phyloP scores from a whole-genome alignment of 2,888 invertebrate genomes.

The Physocephala rufipes region DNA sequence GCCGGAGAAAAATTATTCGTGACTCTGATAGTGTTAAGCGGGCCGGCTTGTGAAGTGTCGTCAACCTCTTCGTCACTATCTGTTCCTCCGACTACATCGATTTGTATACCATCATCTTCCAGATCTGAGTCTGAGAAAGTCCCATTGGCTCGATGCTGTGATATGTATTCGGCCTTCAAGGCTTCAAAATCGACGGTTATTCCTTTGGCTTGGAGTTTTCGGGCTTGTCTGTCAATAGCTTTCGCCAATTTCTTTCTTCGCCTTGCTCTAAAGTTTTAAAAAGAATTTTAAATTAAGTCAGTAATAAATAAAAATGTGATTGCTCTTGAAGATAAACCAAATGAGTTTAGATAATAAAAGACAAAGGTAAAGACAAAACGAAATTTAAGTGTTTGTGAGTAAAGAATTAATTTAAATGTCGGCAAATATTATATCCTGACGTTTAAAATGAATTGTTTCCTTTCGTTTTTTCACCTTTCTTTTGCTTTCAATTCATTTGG shows the following conservation, averaged over 20 bases:
- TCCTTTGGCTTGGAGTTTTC: slow-evolving; percentile 90
- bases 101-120: slow-evolving; percentile 77
- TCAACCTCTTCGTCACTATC: slow-evolving; percentile 74
- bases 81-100: slow-evolving; percentile 85
- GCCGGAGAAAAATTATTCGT: slow-evolving; percentile 51
- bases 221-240: slow-evolving; percentile 89
- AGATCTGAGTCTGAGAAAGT: slow-evolving; percentile 72
- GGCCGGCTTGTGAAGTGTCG: slow-evolving; percentile 69
- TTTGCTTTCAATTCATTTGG: slow-evolving; percentile 87
- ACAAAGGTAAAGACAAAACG: neutral
- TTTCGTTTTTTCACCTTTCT: slow-evolving; percentile 73
- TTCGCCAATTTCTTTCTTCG: slow-evolving; percentile 92
- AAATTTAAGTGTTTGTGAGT: neutral
- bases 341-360: neutral
- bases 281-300: neutral
- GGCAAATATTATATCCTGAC: neutral
- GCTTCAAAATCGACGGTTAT: slow-evolving; percentile 89
- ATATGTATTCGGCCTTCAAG: slow-evolving; percentile 84
- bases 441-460: slow-evolving; percentile 14
- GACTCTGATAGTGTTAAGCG: slow-evolving; percentile 53
- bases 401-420: neutral
- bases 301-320: neutral
- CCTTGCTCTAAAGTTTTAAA: slow-evolving; percentile 72
- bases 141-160: slow-evolving; percentile 74
- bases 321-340: neutral